Evolutionary conservation across 2,888 invertebrate species (phyloP), one percentile per base, ranked within the genome.

Genomic region (Melikaiella ostensackeni): DNA sequence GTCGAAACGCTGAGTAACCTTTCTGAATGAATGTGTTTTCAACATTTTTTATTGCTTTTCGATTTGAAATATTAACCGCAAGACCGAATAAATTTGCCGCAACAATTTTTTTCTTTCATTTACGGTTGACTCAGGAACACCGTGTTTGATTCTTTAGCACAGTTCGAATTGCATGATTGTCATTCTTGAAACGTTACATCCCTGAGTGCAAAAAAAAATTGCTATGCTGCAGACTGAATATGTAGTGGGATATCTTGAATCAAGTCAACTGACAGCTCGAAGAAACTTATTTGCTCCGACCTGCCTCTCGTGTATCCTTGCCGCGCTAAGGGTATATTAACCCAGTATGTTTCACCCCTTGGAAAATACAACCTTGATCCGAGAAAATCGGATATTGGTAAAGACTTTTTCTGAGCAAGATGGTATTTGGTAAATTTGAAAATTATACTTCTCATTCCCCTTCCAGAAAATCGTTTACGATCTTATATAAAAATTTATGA

Each of bases 231-330:
- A 64, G 16, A 21, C 24, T 42, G 64, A 64, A 64, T 64, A 38
- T 64, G 64, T 64, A 64, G 64, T 42, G 38, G 24, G 35, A 64
- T 42, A 21, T 80, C 70, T 24, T 35, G 59, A 74, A 79, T 85
- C 85, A 83, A 66, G 64, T 46, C 70, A 75, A 83, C 80, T 79
- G 85, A 85, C 84, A 84, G 76, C 62, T 82, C 75, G 38, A 74
- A 76, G 81, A 77, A 79, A 66, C 83, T 84, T 84, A 82, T 83
- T 84, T 81, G 77, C 73, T 64, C 35, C 30, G 75, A 59, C 42
- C 75, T 78, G 27, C 16, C 55, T 46, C 62, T 75, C 57, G 11
- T 62, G 59, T 57, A 73, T 64, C 38, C 55, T 55, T 35, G 21
- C 19, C 35, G 35, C 33, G n/a, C 62, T n/a, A 62, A n/a, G 33